These are phyloP conservation scores for Myotis myotis DNA, from an alignment of 2,797 vertebrate species.

Conservation along the genomic window DNA sequence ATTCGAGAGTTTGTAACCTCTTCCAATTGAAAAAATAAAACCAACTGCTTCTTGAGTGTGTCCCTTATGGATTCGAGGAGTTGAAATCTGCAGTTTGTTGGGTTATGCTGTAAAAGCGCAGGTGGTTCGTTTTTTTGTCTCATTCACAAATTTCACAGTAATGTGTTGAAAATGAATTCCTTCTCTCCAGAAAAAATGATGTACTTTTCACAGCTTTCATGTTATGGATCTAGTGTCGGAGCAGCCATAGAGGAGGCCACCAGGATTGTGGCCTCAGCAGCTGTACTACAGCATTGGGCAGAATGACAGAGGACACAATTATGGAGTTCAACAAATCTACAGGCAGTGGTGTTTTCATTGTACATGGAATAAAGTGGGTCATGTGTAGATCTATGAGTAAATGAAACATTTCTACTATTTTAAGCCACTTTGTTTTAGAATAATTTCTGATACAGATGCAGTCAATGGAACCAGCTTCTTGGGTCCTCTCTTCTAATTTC, in stretches of 20 bases:
- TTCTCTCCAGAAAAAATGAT: background rate
- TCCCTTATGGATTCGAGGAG: too few relatives aligned
- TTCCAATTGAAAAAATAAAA: too few relatives aligned
- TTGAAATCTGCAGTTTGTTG: too few relatives aligned
- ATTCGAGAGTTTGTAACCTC: too few relatives aligned
- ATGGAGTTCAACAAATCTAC: background rate
- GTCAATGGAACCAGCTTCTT: background rate
- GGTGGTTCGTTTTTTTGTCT: background rate
- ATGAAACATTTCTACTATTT: background rate
- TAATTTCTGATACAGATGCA: background rate
- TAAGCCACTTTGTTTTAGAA: background rate
- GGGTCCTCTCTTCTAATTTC: background rate
- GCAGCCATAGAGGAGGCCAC: background rate
- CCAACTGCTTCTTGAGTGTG: too few relatives aligned
- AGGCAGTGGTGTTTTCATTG: background rate
- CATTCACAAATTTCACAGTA: conserved; percentile 45
- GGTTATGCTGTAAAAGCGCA: too few relatives aligned
- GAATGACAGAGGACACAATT: background rate
- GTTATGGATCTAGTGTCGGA: background rate
- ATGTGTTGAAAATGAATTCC: background rate
- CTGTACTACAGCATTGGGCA: background rate
- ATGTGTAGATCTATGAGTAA: background rate
- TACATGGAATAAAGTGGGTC: background rate
- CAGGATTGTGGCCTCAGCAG: too few relatives aligned
- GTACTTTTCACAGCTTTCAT: background rate